phyloP scores from a whole-genome alignment of 2,888 invertebrate genomes.

The Hipparchia sbordonii region DNA sequence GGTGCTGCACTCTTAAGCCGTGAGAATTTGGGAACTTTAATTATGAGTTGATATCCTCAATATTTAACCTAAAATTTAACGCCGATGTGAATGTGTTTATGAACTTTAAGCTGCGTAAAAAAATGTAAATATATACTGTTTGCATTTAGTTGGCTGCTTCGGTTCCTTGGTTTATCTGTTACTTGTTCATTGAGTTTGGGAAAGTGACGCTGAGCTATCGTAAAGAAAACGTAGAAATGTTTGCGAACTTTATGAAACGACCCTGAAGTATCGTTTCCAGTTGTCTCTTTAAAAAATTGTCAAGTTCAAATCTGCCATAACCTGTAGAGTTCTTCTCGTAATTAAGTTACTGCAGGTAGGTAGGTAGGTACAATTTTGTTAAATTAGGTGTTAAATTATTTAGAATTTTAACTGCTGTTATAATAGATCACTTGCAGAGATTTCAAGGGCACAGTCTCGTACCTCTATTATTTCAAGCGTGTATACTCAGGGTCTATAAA shows the following conservation, averaged over 20 bases:
- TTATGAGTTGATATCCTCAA: too few relatives aligned
- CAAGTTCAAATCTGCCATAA: slow-evolving; percentile 1
- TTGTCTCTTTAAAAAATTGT: slow-evolving; percentile 6
- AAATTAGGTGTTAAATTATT: too few relatives aligned
- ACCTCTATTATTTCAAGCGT: too few relatives aligned
- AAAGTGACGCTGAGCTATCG: background rate
- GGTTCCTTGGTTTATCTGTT: background rate
- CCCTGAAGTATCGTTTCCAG: slow-evolving; percentile 8
- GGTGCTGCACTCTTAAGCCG: too few relatives aligned
- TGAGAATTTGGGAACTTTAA: too few relatives aligned
- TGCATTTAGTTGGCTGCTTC: background rate
- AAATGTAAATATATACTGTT: background rate
- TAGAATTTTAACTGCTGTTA: too few relatives aligned
- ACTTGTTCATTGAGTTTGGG: background rate
- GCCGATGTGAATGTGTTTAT: too few relatives aligned
- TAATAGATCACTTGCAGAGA: too few relatives aligned
- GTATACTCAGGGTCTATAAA: too few relatives aligned
- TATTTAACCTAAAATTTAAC: too few relatives aligned
- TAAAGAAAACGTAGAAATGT: background rate
- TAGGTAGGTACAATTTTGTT: too few relatives aligned
- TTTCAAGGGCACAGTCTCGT: too few relatives aligned
- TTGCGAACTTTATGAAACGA: slow-evolving; percentile 1
- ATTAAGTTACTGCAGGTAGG: background rate
- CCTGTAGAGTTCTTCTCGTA: background rate
- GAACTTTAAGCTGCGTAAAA: background rate